Percentiles rank a stretch among this genome's conserved stretches.
Evolutionary conservation across 64 coral and sea anemone species (phyloP).

Genomic region (Montipora cactus): DNA sequence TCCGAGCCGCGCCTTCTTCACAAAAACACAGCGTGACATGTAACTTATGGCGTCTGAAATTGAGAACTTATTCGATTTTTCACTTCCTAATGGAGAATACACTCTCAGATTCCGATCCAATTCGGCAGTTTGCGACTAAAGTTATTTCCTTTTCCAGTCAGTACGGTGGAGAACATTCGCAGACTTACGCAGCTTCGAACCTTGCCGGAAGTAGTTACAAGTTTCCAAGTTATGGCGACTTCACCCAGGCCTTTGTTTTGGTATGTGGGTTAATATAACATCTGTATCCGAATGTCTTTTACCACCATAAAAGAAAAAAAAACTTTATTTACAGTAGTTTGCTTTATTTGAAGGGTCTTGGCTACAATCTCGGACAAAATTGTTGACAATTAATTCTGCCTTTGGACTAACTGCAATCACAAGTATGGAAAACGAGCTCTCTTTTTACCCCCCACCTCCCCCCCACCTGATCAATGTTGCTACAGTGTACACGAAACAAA

Average conservation of each 20-base stretch:
- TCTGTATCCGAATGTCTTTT: no score
- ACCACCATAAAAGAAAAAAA: no score
- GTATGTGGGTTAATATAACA: conserved; percentile 32
- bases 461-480: no score
- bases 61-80: background rate
- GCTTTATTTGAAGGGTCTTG: no score
- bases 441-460: no score
- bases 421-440: no score
- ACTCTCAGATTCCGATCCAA: background rate
- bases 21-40: no score
- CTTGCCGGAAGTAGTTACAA: conserved; percentile 71
- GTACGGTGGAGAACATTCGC: conserved; percentile 68
- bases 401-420: no score
- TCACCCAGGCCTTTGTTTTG: conserved; percentile 91
- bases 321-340: no score
- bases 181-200: conserved; percentile 81
- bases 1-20: background rate
- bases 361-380: no score
- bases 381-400: no score
- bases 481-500: no score
- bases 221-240: conserved; percentile 93
- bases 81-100: background rate
- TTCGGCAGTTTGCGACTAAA: conserved; percentile 55
- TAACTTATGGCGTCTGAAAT: background rate
- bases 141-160: conserved; percentile 92